Evolutionary conservation across 1,140 invertebrate species (phyloP).

Genomic region (Gryllus bimaculatus): DNA sequence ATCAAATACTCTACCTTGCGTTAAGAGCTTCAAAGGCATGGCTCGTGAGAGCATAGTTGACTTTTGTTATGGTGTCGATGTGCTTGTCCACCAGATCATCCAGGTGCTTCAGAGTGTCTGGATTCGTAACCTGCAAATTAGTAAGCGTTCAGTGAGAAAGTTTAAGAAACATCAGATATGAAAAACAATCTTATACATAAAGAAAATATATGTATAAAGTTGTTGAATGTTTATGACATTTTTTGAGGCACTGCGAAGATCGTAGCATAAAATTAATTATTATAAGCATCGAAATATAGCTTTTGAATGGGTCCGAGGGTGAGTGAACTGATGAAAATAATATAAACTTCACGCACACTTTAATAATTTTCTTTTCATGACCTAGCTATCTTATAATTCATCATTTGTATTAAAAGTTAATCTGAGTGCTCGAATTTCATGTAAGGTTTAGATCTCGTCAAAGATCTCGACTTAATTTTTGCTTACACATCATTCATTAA

Average conservation of each 20-base stretch:
- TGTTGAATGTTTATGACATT: not conserved
- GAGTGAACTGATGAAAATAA: too few relatives aligned
- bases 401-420: too few relatives aligned
- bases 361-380: too few relatives aligned
- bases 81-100: slow-evolving; percentile 11
- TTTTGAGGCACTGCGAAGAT: not conserved
- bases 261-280: too few relatives aligned
- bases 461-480: too few relatives aligned
- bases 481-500: too few relatives aligned
- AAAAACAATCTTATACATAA: not conserved
- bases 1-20: slow-evolving; percentile 11
- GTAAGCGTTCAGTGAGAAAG: not conserved
- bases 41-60: slow-evolving; percentile 7
- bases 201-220: not conserved
- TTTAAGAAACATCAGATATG: not conserved
- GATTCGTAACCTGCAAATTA: slow-evolving; percentile 10
- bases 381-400: too few relatives aligned
- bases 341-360: too few relatives aligned
- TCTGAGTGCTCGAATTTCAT: too few relatives aligned
- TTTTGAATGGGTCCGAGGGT: too few relatives aligned
- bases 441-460: too few relatives aligned
- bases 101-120: slow-evolving; percentile 12
- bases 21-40: slow-evolving; percentile 11
- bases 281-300: too few relatives aligned
- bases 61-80: slow-evolving; percentile 13